Base-by-base conservation (phyloP, 1,140 invertebrate species). In the Orius insidiosus region DNA sequence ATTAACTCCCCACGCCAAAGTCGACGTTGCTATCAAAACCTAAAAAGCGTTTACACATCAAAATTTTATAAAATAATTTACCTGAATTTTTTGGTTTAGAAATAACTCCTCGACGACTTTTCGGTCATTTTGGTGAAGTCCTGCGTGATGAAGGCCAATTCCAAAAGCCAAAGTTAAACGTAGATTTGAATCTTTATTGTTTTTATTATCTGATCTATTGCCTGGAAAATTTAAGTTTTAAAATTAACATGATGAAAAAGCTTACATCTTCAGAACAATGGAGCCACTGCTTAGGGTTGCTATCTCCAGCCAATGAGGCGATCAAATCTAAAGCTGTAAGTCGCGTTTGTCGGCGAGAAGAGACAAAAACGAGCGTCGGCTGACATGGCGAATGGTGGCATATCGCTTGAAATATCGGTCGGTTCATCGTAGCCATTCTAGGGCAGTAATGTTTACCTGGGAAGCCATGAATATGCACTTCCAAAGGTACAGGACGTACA, bases 361-460 rank as follows among this genome's bases (percentile, higher is more conserved):
- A 95, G 0, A 98, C 96, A 65, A 99, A 99, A 5, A 99, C 76
- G 15, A 99, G 68, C 0, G 84, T 75, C 0, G 96, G 95, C 57
- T 96, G 79, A 5, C 67, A 63, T 0, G 90, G 88, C 0, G 93
- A 94, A 63, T 98, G 86, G 45, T 86, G 80, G 43, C 80, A 74
- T 50, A 98, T 96, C 1, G 89, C 88, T 67, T 93, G 84, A 65
- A 88, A 99, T 2, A 87, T 84, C n/a, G 96, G 94, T 58, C 93
- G 87, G 65, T 99, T 99, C 96, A 99, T 99, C 0, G 92, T 88
- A 32, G 93, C 86, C 96, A 99, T 99, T 48, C 96, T 73, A 0
- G 96, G 95, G 61, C 96, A 99, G 65, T 98, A 99, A 63, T 99
- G 90, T 56, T 96, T 92, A 0, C 90, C 93, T 1, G 88, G 79